A percentile compares a stretch with the other conserved stretches of the same genome.
These are phyloP conservation scores for Periparus ater DNA, from an alignment of 2,797 vertebrate species.

Conservation along the genomic window DNA sequence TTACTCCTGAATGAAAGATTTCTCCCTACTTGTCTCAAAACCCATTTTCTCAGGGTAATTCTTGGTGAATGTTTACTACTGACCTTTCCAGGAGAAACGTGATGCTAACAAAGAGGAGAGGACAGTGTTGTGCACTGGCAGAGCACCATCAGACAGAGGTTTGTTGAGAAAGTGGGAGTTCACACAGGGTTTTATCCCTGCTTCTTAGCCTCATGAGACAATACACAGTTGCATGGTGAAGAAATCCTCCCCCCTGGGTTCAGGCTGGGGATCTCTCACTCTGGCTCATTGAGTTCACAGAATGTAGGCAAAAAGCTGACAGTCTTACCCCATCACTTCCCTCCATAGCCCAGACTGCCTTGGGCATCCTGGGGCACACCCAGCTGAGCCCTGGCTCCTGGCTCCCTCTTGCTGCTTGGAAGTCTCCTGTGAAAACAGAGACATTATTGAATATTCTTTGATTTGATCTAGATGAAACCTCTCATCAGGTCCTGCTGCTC, in stretches of 20 bases:
- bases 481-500: conserved; percentile 44
- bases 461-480: conserved; percentile 50
- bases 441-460: conserved; percentile 27
- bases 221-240: background rate
- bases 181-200: background rate
- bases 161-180: background rate
- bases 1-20: background rate
- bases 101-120: background rate
- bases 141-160: background rate
- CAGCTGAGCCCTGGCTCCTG: background rate
- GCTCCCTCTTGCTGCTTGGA: background rate
- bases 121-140: background rate
- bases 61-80: background rate
- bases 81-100: background rate
- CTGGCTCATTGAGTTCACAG: background rate
- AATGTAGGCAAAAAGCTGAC: background rate
- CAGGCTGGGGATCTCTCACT: background rate
- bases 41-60: background rate
- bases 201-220: background rate
- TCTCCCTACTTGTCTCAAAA: background rate
- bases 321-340: background rate
- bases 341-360: background rate
- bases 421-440: background rate
- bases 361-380: background rate
- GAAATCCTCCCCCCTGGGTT: background rate